A percentile compares a stretch with the other conserved stretches of the same genome.
phyloP scores from a whole-genome alignment of 2,797 vertebrate species.

The Rhyacichthys aspro region DNA sequence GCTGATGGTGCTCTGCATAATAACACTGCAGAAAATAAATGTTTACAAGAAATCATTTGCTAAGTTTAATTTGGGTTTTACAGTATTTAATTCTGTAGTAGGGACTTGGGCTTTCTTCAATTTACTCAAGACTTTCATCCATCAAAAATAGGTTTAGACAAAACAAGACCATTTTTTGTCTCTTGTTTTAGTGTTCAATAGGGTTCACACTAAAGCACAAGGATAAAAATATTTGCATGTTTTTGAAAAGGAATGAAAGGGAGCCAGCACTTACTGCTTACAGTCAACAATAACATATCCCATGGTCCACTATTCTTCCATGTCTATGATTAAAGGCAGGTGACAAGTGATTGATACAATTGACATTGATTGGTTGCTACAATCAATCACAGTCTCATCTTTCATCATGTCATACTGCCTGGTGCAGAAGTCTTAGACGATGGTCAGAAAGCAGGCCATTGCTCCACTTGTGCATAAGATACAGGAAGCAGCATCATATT shows the following conservation, averaged over 20 bases:
- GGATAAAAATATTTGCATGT: no score
- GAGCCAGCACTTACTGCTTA: background rate
- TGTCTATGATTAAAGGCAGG: background rate
- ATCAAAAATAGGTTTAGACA: no score
- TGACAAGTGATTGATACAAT: slow-evolving; percentile 8
- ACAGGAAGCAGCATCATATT: slow-evolving; percentile 12
- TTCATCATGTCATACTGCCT: slow-evolving; percentile 11
- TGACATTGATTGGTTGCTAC: slow-evolving; percentile 10
- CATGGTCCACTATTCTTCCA: background rate
- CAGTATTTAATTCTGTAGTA: no score
- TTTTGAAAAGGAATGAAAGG: no score
- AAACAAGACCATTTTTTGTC: no score
- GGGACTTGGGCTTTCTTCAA: no score
- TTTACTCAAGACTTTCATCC: no score
- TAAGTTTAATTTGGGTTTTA: no score
- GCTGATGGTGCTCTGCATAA: background rate
- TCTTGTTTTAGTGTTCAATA: no score
- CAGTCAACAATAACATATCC: background rate
- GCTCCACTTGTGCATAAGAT: background rate
- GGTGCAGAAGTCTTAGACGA: slow-evolving; percentile 5
- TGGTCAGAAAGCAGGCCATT: background rate
- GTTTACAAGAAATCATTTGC: no score
- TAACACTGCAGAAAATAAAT: background rate
- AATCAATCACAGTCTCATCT: background rate
- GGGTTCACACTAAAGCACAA: no score